Percentiles rank a stretch among this genome's conserved stretches.
Conservation (phyloP, 2,797 vertebrate species). For the Cryptoblepharus egeriae region DNA sequence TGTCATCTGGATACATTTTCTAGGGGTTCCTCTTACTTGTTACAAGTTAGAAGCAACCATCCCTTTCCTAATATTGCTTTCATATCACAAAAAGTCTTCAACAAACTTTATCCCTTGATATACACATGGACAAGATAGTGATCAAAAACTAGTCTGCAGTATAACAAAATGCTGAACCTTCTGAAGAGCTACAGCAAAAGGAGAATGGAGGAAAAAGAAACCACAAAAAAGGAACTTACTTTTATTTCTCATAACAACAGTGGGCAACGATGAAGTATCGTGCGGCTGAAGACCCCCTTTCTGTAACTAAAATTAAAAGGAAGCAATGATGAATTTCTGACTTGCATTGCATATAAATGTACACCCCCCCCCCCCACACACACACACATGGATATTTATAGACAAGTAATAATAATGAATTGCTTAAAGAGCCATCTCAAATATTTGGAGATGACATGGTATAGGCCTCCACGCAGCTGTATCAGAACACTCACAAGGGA, state of each 20-base stretch:
- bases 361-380: neutral
- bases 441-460: neutral
- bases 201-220: neutral
- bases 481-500: no score
- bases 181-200: neutral
- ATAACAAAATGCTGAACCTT: conserved; percentile 1
- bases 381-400: no score
- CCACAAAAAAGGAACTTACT: conserved; percentile 77
- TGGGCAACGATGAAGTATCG: conserved; percentile 84
- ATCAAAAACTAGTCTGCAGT: neutral
- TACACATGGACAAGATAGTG: neutral
- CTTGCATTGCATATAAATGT: neutral
- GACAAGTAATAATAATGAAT: no score
- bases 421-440: neutral
- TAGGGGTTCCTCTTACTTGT: neutral
- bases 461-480: neutral
- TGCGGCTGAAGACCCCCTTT: conserved; percentile 82
- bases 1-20: neutral
- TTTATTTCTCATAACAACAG: conserved; percentile 91
- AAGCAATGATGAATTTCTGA: conserved; percentile 43
- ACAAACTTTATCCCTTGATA: neutral
- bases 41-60: neutral
- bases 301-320: conserved; percentile 78
- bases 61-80: neutral
- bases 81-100: neutral